Evolutionary conservation across 2,797 vertebrate species (phyloP).

Genomic region (Sebastes iracundus): DNA sequence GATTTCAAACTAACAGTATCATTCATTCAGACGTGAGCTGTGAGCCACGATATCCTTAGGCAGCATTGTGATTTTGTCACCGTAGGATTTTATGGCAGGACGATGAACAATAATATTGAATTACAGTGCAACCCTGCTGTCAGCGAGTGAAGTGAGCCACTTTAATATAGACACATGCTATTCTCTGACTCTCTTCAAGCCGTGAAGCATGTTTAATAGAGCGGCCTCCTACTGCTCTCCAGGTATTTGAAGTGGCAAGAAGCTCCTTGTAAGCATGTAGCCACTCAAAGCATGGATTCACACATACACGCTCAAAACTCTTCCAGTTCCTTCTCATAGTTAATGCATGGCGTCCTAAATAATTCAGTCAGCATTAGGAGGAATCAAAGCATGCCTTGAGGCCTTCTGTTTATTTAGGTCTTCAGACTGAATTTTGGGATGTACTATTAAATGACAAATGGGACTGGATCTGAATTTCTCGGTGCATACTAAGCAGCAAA

Average conservation of each 20-base stretch:
- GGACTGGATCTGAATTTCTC: constrained; percentile 2
- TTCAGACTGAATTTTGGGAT: constrained; percentile 8
- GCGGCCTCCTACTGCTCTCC: constrained; percentile 14
- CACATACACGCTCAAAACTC: constrained; percentile 1
- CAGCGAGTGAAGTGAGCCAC: background rate
- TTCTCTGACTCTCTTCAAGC: background rate
- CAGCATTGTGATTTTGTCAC: background rate
- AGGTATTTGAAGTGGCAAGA: constrained; percentile 39
- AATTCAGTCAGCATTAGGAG: constrained; percentile 54
- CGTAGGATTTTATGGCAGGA: too few species aligned
- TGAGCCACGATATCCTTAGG: background rate
- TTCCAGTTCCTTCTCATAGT: constrained; percentile 29
- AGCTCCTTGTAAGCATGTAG: constrained; percentile 8
- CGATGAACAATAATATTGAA: background rate
- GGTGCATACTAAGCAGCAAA: background rate
- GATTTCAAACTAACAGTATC: background rate
- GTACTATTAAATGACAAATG: constrained; percentile 14
- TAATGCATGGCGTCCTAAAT: constrained; percentile 55
- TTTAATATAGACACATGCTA: background rate
- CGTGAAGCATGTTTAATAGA: constrained; percentile 26
- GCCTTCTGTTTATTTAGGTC: constrained; percentile 28
- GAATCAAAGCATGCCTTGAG: constrained; percentile 40
- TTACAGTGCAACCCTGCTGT: background rate
- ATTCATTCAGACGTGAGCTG: too few species aligned
- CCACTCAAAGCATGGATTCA: constrained; percentile 13